These are phyloP conservation scores for Bufotes viridis DNA, from an alignment of 2,797 vertebrate species.

Conservation along the genomic window DNA sequence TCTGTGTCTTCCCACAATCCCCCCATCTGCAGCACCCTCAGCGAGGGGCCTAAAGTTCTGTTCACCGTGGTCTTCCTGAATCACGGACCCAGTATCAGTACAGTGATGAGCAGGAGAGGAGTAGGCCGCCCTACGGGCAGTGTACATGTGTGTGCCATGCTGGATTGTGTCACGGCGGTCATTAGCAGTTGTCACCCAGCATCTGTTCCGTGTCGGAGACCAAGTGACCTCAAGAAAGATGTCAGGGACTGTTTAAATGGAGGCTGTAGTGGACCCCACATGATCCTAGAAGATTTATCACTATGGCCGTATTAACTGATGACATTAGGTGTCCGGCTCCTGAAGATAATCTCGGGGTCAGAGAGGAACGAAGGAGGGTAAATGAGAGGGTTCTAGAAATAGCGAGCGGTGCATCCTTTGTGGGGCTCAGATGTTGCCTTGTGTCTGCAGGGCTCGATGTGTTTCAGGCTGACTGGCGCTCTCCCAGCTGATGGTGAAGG, in stretches of 20 bases:
- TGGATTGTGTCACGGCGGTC: not conserved
- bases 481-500: slow-evolving; percentile 11
- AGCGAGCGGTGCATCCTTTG: not conserved
- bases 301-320: not conserved
- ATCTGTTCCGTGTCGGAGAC: not conserved
- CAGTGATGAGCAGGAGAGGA: not conserved
- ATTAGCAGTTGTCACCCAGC: not conserved
- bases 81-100: not conserved
- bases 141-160: not conserved
- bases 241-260: not conserved
- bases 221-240: too few species aligned
- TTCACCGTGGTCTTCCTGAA: not conserved
- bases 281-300: not conserved
- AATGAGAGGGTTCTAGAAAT: not conserved
- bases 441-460: slow-evolving; percentile 9
- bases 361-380: not conserved
- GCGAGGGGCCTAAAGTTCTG: not conserved
- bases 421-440: slow-evolving; percentile 11
- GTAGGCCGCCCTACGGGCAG: not conserved
- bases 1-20: too few species aligned
- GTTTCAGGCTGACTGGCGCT: slow-evolving; percentile 28
- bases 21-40: too few species aligned
- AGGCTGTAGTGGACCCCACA: not conserved
- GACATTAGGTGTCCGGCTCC: not conserved
- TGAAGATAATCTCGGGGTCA: not conserved